Evolutionary conservation across 1,140 invertebrate species (phyloP).

Genomic region (Contarinia nasturtii): DNA sequence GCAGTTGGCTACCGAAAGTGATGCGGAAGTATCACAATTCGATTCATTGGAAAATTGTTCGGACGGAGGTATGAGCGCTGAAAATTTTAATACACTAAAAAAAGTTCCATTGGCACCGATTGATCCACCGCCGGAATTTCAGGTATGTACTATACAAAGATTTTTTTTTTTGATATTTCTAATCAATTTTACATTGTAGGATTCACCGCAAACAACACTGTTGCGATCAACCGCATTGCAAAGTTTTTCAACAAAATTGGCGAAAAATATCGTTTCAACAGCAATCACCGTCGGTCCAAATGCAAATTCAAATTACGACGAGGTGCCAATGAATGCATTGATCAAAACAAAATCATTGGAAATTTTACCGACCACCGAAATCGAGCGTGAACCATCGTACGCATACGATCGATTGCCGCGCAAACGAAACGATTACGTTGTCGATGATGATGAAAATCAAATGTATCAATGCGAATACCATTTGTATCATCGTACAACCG

Average conservation of each 20-base stretch:
- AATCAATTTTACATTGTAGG: constrained; percentile 10
- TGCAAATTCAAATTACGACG: too few species aligned
- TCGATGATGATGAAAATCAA: neutral
- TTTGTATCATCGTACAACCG: too few species aligned
- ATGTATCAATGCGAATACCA: too few species aligned
- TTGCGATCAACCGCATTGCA: constrained; percentile 14
- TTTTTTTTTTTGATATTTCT: constrained; percentile 8
- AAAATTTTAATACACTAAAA: constrained; percentile 63
- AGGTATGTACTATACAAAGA: constrained; percentile 27
- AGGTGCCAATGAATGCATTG: too few species aligned
- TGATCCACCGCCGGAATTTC: constrained; percentile 61
- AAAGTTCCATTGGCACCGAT: constrained; percentile 53
- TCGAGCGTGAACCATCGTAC: neutral
- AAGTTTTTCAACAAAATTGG: constrained; percentile 2
- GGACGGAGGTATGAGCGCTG: constrained; percentile 45
- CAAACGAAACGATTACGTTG: neutral
- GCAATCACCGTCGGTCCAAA: neutral
- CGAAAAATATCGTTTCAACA: constrained; percentile 1
- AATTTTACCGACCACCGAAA: neutral
- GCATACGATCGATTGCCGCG: too few species aligned
- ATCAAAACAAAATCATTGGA: neutral
- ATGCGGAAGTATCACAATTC: constrained; percentile 42
- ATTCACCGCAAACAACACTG: constrained; percentile 22
- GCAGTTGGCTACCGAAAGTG: constrained; percentile 38
- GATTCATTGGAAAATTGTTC: constrained; percentile 44